Base-by-base conservation (phyloP, 2,797 vertebrate species). In the Alectoris magna region DNA sequence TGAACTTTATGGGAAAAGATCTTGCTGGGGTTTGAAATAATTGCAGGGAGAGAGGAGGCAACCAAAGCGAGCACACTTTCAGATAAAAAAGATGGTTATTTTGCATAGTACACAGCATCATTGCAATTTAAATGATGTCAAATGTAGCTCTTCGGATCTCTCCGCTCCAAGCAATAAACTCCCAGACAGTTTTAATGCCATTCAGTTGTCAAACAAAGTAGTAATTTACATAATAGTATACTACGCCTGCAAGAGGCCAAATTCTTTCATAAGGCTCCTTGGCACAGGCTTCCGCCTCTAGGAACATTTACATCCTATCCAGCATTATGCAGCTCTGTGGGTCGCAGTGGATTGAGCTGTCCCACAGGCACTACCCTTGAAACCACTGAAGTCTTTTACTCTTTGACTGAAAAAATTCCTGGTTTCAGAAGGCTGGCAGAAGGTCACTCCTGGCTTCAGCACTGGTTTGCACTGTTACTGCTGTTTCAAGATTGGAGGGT, bases 151-250 rank as follows among this genome's bases (percentile, higher is more conserved):
- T 86, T 79, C 84, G 86, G 86, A 92, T n/a, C 88, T 84, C 86
- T 84, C 58, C 62, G 84, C 68, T 96, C 66, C 75, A 69, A 90
- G 94, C 90, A 95, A 93, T 93, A 93, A 95, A 80, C 90, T 93
- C 88, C 58, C 77, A 91, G 91, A 88, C 77, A 95, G 83, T 90
- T 93, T 91, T 95, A 90, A 90, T 87, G 87, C 55, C 59, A 66
- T 66, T 77, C 91, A 85, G 64, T 84, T 94, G 90, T 94, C 96
- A 96, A 94, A 94, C 81, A 89, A 88, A 91, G 78, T 63, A 88
- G 78, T 74, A 87, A 92, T 93, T 93, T 93, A 86, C 88, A 90
- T 91, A 91, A 91, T 68, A 91, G 75, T 3, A 1, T 59, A 24
- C 74, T 66, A 39, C 78, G 53, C 39, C 80, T 93, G 69, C 67